Base-by-base conservation (phyloP, 2,797 vertebrate genomes). In the Chelon labrosus region DNA sequence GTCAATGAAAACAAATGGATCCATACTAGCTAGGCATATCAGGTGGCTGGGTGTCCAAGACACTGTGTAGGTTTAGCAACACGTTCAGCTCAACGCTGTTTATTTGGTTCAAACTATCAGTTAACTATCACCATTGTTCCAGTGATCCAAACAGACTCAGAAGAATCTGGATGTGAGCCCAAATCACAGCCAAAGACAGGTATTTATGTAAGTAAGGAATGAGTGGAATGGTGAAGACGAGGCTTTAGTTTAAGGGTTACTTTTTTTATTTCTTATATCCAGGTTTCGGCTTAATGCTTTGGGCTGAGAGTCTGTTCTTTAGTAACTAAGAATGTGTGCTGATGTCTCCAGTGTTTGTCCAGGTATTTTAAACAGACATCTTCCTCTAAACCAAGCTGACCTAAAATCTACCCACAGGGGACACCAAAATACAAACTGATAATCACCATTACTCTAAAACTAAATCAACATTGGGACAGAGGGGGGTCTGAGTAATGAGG, bases 401-500 rank as follows among this genome's bases (percentile, higher is more conserved):
- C 9, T 27, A 62, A 54, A 67, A 60, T 25, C 22, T 37, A 31
- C 11, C 54, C 53, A 61, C 5, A 4, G 50, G 41, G 31, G 51
- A 71, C 19, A 37, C 55, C 3, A 25, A 79, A 73, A 64, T 56
- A 74, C 47, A 83, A 80, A 79, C 47, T 31, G 51, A 78, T 79
- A 58, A 65, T 70, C 35, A 20, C 60, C 61, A 79, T 69, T 60
- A 53, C 46, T 65, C 76, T 56, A 59, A 75, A 77, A 69, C 31
- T 50, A 71, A 79, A 77, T 46, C 51, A 71, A 71, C 65, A 47
- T 1, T 38, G 67, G 52, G 55, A 39, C 54, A 17, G 75, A 73
- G 22, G 50, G 70, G 52, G 27, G 31, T 69, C 57, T 56, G 66
- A 81, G 66, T 83, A 86, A 85, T 87, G 81, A 90, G 78, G 83